Conservation (phyloP, 2,113 vertebrate species). For the Poecilia latipinna region DNA sequence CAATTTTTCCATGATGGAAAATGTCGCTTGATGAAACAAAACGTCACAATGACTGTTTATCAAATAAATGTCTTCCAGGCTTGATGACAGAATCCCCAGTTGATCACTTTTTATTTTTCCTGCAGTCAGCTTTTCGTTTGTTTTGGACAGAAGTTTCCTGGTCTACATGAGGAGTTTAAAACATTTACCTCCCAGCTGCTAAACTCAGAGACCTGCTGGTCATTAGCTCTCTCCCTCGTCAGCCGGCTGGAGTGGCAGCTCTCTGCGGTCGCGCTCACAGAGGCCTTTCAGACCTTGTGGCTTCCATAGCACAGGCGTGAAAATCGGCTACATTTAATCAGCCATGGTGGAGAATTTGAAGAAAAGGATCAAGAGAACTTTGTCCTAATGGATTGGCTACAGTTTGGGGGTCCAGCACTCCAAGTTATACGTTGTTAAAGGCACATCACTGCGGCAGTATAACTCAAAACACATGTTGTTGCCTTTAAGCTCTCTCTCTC, state of each 20-base stretch:
- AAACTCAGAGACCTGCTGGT: slow-evolving; percentile 29
- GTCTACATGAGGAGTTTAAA: background rate
- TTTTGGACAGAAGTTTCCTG: background rate
- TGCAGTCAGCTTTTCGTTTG: background rate
- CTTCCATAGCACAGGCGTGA: slow-evolving; percentile 67
- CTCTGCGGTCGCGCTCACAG: slow-evolving; percentile 54
- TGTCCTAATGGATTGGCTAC: slow-evolving; percentile 78
- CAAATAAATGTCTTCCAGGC: too few relatives aligned
- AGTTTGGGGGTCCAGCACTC: slow-evolving; percentile 67
- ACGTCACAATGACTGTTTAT: too few relatives aligned
- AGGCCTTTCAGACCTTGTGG: slow-evolving; percentile 66
- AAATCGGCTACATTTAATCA: slow-evolving; percentile 80
- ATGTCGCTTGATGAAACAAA: too few relatives aligned
- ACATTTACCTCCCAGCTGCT: background rate
- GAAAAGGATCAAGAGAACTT: slow-evolving; percentile 74
- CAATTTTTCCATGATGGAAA: too few relatives aligned
- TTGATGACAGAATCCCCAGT: too few relatives aligned
- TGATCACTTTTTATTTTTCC: too few relatives aligned
- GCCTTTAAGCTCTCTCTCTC: slow-evolving; percentile 18
- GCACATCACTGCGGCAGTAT: slow-evolving; percentile 63
- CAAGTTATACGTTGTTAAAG: slow-evolving; percentile 68
- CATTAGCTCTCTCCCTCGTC: slow-evolving; percentile 34
- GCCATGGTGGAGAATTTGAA: slow-evolving; percentile 73
- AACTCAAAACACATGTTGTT: slow-evolving; percentile 73
- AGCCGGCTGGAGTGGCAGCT: slow-evolving; percentile 52